Evolutionary conservation across 2,888 invertebrate species (phyloP).

Genomic region (Eupithecia subumbrata): DNA sequence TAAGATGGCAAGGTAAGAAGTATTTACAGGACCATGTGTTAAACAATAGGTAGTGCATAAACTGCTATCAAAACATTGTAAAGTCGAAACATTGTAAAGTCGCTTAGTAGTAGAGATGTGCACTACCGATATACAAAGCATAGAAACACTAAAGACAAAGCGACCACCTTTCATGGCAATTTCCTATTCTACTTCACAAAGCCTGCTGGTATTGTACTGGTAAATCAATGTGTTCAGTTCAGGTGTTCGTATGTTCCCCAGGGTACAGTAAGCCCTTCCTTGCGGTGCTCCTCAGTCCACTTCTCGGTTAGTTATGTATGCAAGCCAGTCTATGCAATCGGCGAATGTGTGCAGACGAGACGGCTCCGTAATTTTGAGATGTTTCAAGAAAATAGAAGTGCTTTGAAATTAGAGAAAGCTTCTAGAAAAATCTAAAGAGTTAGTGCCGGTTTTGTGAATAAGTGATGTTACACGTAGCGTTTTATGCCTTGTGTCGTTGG

Average conservation of each 20-base stretch:
- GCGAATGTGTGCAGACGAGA: constrained; percentile 28
- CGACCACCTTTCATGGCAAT: constrained; percentile 24
- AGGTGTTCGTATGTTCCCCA: constrained; percentile 57
- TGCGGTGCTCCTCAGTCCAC: constrained; percentile 41
- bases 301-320: constrained; percentile 39
- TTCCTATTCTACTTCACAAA: constrained; percentile 19
- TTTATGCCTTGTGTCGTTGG: constrained; percentile 12
- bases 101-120: not conserved
- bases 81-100: too few species aligned
- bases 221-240: constrained; percentile 53
- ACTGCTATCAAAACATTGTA: not conserved
- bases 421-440: constrained; percentile 9
- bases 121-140: not conserved
- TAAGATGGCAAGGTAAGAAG: not conserved
- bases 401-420: constrained; percentile 1
- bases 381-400: not conserved
- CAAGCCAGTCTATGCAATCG: constrained; percentile 30
- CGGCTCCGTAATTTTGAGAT: constrained; percentile 13
- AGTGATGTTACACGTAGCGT: constrained; percentile 3
- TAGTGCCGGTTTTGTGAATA: not conserved
- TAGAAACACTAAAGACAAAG: not conserved
- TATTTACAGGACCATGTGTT: not conserved
- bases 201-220: constrained; percentile 30
- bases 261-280: constrained; percentile 61
- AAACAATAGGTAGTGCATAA: not conserved